Conservation (phyloP, 2,113 vertebrate genomes). For the Cardinalis cardinalis region DNA sequence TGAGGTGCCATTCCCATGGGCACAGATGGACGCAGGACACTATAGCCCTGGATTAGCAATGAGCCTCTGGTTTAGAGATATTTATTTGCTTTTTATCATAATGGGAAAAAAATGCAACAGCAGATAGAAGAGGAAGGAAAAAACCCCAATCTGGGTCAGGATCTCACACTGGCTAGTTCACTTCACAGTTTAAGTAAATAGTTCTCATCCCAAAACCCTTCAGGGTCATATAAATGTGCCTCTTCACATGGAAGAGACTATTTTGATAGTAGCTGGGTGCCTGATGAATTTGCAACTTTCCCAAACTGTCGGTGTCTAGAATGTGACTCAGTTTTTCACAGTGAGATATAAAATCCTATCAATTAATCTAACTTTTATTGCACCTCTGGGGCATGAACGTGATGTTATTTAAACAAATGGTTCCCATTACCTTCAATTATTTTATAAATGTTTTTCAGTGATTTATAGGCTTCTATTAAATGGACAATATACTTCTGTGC, state of each 20-base stretch:
- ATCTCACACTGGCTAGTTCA: slow-evolving; percentile 73
- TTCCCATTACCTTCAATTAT: slow-evolving; percentile 72
- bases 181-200: slow-evolving; percentile 74
- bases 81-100: slow-evolving; percentile 69
- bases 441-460: slow-evolving; percentile 65
- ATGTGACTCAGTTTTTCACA: slow-evolving; percentile 57
- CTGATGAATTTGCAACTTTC: slow-evolving; percentile 66
- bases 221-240: slow-evolving; percentile 64
- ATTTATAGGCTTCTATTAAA: slow-evolving; percentile 70
- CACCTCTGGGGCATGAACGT: slow-evolving; percentile 66
- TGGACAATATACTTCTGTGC: slow-evolving; percentile 66
- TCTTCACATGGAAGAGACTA: slow-evolving; percentile 64
- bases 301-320: slow-evolving; percentile 62
- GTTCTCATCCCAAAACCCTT: slow-evolving; percentile 69
- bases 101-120: slow-evolving; percentile 48
- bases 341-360: slow-evolving; percentile 69
- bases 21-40: not conserved
- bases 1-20: slow-evolving; percentile 17
- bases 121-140: slow-evolving; percentile 55
- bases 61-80: slow-evolving; percentile 40
- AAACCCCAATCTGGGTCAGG: slow-evolving; percentile 62
- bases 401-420: slow-evolving; percentile 73
- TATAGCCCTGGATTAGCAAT: slow-evolving; percentile 27
- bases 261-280: slow-evolving; percentile 69
- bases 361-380: slow-evolving; percentile 70